Percentiles rank a stretch among this genome's conserved stretches.
These are phyloP conservation scores for Lamprologus callipterus DNA, from an alignment of 2,113 vertebrate species.

Conservation along the genomic window DNA sequence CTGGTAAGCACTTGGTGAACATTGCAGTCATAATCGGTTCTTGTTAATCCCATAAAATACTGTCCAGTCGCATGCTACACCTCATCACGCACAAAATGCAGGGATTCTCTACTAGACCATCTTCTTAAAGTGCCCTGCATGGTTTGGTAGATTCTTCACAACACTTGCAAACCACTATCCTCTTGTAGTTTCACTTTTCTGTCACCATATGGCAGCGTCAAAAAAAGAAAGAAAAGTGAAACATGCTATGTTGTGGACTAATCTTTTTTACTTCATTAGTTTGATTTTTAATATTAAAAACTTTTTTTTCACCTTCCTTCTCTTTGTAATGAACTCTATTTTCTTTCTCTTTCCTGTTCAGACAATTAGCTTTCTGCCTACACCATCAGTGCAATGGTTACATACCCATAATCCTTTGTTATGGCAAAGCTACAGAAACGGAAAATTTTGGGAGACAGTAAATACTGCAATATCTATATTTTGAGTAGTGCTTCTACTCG, in stretches of 20 bases:
- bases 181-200: background rate
- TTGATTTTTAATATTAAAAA: background rate
- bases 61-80: background rate
- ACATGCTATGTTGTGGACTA: background rate
- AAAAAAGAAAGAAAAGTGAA: background rate
- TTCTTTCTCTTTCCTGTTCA: background rate
- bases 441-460: background rate
- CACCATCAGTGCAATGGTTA: background rate
- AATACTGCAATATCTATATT: background rate
- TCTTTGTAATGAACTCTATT: background rate
- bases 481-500: background rate
- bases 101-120: background rate
- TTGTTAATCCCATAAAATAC: background rate
- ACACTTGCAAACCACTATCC: background rate
- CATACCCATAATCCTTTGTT: background rate
- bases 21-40: background rate
- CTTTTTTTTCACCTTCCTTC: background rate
- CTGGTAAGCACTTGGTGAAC: background rate
- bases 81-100: background rate
- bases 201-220: background rate
- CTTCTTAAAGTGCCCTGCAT: background rate
- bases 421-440: background rate
- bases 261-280: background rate
- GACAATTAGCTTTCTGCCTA: background rate
- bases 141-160: background rate